Percentiles rank a stretch among this genome's conserved stretches.
These are phyloP conservation scores for Tachyglossus aculeatus DNA, from an alignment of 2,797 vertebrate genomes.

Conservation along the genomic window DNA sequence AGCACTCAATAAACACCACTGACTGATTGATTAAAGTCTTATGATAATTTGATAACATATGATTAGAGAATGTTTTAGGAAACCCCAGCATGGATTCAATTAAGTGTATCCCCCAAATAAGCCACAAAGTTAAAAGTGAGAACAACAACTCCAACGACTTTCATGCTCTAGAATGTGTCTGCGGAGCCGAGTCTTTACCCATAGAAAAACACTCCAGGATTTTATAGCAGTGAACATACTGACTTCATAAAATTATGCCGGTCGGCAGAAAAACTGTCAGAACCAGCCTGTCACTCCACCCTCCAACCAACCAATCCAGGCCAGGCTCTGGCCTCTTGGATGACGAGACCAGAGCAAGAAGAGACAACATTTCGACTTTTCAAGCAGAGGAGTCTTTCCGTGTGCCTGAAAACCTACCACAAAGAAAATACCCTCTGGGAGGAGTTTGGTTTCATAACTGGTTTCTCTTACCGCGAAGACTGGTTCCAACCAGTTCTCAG, in stretches of 20 bases:
- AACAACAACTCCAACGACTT: too few species aligned
- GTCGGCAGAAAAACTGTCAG: neutral
- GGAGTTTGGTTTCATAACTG: conserved; percentile 53
- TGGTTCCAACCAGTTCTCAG: conserved; percentile 46
- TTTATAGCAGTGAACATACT: neutral
- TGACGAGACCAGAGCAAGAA: neutral
- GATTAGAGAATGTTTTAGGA: too few species aligned
- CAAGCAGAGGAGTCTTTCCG: conserved; percentile 27
- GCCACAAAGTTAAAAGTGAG: too few species aligned
- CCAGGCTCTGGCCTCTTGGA: neutral
- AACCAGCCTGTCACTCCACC: neutral
- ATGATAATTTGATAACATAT: too few species aligned
- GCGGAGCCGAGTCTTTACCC: too few species aligned
- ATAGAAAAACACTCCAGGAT: too few species aligned
- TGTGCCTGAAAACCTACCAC: conserved; percentile 19
- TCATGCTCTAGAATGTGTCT: too few species aligned
- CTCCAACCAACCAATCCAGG: neutral
- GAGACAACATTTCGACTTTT: conserved; percentile 31
- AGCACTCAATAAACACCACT: too few species aligned
- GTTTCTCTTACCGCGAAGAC: conserved; percentile 52
- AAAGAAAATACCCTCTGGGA: conserved; percentile 40
- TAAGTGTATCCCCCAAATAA: too few species aligned
- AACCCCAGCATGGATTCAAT: too few species aligned
- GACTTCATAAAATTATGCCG: neutral
- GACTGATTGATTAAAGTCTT: too few species aligned